phyloP scores from a whole-genome alignment of 2,888 invertebrate genomes.

The Petrolisthes cinctipes region DNA sequence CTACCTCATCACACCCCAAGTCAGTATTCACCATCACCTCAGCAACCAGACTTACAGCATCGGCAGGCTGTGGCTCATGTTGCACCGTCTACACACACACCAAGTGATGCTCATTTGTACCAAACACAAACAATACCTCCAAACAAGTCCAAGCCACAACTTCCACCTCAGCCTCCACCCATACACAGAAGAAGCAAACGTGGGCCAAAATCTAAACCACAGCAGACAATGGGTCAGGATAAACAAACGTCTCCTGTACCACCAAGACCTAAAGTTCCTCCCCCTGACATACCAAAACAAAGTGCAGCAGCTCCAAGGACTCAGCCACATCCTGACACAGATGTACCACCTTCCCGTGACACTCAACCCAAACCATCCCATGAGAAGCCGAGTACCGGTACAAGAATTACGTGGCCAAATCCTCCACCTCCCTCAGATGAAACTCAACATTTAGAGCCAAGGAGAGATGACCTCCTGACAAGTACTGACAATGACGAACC shows the following conservation, averaged over 20 bases:
- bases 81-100: background rate
- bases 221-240: background rate
- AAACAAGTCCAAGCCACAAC: background rate
- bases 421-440: background rate
- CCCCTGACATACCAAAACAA: conserved; percentile 5
- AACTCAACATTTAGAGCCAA: background rate
- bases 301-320: background rate
- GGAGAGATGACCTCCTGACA: background rate
- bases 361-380: background rate
- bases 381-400: background rate
- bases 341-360: background rate
- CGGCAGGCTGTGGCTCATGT: background rate
- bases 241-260: background rate
- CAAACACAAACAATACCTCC: background rate
- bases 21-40: background rate
- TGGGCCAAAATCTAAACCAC: too few relatives aligned
- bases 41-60: background rate
- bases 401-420: too few relatives aligned
- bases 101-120: background rate
- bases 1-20: background rate
- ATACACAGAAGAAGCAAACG: background rate
- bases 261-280: conserved; percentile 2
- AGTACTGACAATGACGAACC: too few relatives aligned
- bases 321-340: background rate
- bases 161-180: background rate